phyloP scores from a whole-genome alignment of 2,797 vertebrate species.

The Pteronotus mesoamericanus region DNA sequence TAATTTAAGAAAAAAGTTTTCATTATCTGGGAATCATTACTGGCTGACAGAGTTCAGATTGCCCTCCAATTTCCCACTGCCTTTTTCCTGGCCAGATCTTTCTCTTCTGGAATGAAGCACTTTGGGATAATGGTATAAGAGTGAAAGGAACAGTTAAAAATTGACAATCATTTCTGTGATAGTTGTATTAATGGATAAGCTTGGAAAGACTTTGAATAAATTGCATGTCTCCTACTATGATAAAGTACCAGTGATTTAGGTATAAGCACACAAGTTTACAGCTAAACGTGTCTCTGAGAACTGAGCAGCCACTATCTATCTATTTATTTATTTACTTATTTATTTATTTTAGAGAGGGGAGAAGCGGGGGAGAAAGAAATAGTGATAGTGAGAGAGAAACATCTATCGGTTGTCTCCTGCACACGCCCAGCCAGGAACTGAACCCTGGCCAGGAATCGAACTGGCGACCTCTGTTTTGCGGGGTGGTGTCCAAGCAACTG shows the following conservation, averaged over 20 bases:
- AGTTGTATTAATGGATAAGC: background rate
- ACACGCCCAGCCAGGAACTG: background rate
- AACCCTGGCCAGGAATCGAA: background rate
- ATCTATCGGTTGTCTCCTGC: background rate
- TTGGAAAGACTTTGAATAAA: slow-evolving; percentile 9
- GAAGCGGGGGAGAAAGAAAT: background rate
- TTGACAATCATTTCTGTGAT: background rate
- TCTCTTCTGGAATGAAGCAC: background rate
- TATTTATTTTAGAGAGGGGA: background rate
- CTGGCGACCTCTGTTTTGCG: background rate
- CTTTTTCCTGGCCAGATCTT: background rate
- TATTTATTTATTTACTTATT: too few relatives aligned
- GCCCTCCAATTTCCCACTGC: background rate
- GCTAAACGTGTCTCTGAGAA: background rate
- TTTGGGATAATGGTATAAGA: background rate
- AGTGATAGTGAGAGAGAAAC: background rate
- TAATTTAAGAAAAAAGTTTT: slow-evolving; percentile 37
- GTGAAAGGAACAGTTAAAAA: background rate
- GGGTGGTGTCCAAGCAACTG: too few relatives aligned
- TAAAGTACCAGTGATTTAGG: background rate
- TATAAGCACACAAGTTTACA: background rate
- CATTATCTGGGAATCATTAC: slow-evolving; percentile 40
- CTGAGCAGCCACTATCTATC: background rate
- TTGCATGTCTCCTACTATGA: background rate
- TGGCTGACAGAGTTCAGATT: slow-evolving; percentile 14